Base-by-base conservation (phyloP, 2,113 vertebrate species). In the Boulengeromyrus knoepffleri region DNA sequence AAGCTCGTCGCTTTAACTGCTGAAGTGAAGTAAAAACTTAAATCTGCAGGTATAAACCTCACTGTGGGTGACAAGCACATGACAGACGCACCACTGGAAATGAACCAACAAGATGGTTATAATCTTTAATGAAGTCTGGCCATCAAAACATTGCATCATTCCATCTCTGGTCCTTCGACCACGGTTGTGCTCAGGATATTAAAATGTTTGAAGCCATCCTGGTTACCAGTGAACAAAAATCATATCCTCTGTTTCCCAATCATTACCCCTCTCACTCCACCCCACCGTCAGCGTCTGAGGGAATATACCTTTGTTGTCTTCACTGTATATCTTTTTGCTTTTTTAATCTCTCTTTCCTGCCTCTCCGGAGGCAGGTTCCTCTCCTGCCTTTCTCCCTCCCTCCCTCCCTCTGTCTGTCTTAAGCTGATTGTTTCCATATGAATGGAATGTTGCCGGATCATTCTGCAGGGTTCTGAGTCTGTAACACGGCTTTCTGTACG, bases 391-490 rank as follows among this genome's bases (percentile, higher is more conserved):
- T 2, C 53, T 46, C 39, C 12, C 36, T 45, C 36, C 58, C 86
- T 47, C 88, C 12, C 36, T 45, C 36, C 58, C 86, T 47, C 88
- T 56, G 53, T 56, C n/a, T 50, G 7, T 89, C 62, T 89, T 21
- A 50, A 31, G 66, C 88, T 77, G 66, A 66, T 89, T 12, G 21
- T 74, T 89, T 77, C 88, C 88, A 89, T 89, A 70, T 80, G 88
- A 80, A 74, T 77, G 31, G 15, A 39, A 77, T 27, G 39, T 77
- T 24, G 36, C n/a, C 31, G 53, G 45, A 89, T 77, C n/a, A 42
- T 42, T 47, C 24, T 10, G 24, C 46, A 31, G 4, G 45, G 39
- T 9, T 77, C 70, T 21, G 70, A 80, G 46, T 27, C 47, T 86
- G 88, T 74, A n/a, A 46, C 58, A 39, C 12, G 15, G 31, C 21